These are phyloP conservation scores for Perca fluviatilis DNA, from an alignment of 2,113 vertebrate species.

Conservation along the genomic window DNA sequence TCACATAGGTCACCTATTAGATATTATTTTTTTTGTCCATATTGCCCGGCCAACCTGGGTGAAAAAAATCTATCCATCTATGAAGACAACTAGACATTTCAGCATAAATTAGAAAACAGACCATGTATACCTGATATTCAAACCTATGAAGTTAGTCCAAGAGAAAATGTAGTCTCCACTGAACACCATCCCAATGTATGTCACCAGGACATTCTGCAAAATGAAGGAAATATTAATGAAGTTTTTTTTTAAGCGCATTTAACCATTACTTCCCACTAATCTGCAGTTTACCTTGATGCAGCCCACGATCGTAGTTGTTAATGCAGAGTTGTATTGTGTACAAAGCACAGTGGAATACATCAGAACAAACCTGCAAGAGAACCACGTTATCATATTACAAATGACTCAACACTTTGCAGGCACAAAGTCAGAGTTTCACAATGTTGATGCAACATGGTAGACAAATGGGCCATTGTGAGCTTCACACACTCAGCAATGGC, in stretches of 20 bases:
- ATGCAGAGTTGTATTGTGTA: conserved; percentile 98
- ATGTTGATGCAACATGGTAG: neutral
- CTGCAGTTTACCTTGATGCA: conserved; percentile 91
- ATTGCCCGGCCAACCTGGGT: too few relatives aligned
- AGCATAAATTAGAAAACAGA: neutral
- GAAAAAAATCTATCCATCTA: neutral
- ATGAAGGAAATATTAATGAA: neutral
- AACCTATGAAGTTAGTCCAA: conserved; percentile 97
- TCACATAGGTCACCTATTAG: too few relatives aligned
- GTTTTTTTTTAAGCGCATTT: neutral
- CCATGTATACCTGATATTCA: conserved; percentile 94
- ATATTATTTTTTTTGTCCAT: too few relatives aligned
- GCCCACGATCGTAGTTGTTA: conserved; percentile 97
- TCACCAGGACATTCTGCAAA: conserved; percentile 96
- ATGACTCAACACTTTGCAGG: neutral
- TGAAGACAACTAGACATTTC: neutral
- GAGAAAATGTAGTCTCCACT: conserved; percentile 99
- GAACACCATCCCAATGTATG: conserved; percentile 98
- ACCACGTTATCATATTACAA: neutral
- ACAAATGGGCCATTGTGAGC: neutral
- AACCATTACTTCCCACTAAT: neutral
- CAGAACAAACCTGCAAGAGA: conserved; percentile 88
- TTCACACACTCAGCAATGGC: neutral
- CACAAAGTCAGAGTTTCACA: conserved; percentile 24
- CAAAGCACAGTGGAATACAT: conserved; percentile 99